phyloP scores from a whole-genome alignment of 2,888 invertebrate genomes.

The Hypercompe scribonia region DNA sequence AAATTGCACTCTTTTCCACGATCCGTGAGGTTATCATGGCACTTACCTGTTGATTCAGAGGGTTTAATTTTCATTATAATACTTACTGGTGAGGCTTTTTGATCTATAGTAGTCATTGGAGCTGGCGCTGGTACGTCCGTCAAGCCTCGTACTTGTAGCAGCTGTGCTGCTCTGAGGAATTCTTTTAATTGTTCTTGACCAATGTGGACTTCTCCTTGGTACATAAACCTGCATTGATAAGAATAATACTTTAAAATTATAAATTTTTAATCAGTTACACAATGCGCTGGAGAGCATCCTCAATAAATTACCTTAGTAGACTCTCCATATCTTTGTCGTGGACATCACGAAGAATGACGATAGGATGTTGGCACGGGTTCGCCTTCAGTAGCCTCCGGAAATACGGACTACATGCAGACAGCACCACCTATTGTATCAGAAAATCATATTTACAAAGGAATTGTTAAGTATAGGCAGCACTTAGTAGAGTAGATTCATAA shows the following conservation, averaged over 20 bases:
- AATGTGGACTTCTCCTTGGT: conserved; percentile 96
- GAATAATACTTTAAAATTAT: neutral
- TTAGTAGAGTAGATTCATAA: too few species aligned
- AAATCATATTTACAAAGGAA: neutral
- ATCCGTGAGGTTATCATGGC: neutral
- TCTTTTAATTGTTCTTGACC: conserved; percentile 95
- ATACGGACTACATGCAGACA: conserved; percentile 97
- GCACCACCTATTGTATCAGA: conserved; percentile 84
- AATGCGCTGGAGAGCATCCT: neutral
- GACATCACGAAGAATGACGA: conserved; percentile 94
- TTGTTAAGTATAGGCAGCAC: neutral
- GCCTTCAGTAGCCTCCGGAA: conserved; percentile 95
- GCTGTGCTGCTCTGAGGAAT: conserved; percentile 94
- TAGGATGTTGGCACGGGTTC: conserved; percentile 96
- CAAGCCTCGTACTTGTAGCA: conserved; percentile 94
- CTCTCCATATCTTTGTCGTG: conserved; percentile 95
- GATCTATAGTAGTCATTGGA: conserved; percentile 83
- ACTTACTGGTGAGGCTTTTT: conserved; percentile 91
- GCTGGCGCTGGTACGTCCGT: conserved; percentile 91
- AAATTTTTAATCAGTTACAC: neutral
- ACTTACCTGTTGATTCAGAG: conserved; percentile 9
- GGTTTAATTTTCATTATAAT: neutral
- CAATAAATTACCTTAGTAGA: conserved; percentile 88
- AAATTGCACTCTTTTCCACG: neutral
- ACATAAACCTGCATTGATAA: conserved; percentile 90